Percentiles rank a stretch among this genome's conserved stretches.
Evolutionary conservation across 2,888 invertebrate species (phyloP).

Genomic region (Mythimna ferrago): DNA sequence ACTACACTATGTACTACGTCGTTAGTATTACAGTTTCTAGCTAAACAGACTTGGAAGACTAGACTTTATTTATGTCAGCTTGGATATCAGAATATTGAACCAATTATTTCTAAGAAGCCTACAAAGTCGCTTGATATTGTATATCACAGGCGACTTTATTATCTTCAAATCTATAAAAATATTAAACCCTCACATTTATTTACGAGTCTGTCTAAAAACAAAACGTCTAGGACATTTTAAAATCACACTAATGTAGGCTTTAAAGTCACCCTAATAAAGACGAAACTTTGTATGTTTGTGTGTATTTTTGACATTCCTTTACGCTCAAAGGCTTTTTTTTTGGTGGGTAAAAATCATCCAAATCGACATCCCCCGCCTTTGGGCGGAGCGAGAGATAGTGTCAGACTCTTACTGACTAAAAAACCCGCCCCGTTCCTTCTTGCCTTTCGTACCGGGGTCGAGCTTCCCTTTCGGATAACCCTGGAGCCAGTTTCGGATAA

Average conservation of each 20-base stretch:
- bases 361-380: no score
- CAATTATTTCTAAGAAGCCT: constrained; percentile 23
- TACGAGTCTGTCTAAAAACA: constrained; percentile 23
- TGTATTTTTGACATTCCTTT: no score
- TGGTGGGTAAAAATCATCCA: no score
- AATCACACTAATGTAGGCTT: constrained; percentile 3
- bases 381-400: no score
- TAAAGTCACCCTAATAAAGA: no score
- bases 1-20: not conserved
- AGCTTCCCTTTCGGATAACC: no score
- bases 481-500: no score
- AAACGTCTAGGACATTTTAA: constrained; percentile 3
- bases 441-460: no score
- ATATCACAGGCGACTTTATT: constrained; percentile 2
- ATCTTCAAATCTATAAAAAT: constrained; percentile 21
- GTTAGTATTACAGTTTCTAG: not conserved
- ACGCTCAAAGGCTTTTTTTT: no score
- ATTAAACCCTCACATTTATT: constrained; percentile 8
- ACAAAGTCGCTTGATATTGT: constrained; percentile 22
- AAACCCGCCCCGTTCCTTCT: no score
- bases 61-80: constrained; percentile 7
- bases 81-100: not conserved
- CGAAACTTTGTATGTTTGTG: no score
- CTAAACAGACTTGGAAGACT: not conserved
- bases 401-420: no score